phyloP scores from a whole-genome alignment of 2,797 vertebrate genomes.

The Eospalax fontanierii region DNA sequence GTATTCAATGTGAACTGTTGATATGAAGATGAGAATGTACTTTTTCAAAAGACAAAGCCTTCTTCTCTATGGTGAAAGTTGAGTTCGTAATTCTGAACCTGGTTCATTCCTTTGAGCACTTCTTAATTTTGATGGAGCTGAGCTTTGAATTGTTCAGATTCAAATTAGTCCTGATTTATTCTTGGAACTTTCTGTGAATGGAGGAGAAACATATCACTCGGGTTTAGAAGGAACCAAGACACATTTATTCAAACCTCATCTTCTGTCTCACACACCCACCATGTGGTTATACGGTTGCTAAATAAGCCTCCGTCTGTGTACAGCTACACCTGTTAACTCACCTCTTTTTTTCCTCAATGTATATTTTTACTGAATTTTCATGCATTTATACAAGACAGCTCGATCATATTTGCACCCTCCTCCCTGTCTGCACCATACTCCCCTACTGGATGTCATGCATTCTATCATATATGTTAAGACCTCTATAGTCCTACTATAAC shows the following conservation, averaged over 20 bases:
- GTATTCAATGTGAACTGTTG: not conserved
- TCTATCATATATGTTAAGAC: not conserved
- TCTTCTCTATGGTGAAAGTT: too few relatives aligned
- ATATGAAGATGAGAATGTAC: not conserved
- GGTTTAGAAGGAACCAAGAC: not conserved
- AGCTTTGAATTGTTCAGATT: not conserved
- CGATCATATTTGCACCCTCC: too few relatives aligned
- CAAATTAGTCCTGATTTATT: slow-evolving; percentile 35
- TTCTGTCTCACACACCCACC: rapidly evolving
- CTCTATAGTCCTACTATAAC: not conserved
- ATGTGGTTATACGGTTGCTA: not conserved
- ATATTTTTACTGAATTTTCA: not conserved
- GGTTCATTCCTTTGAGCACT: not conserved
- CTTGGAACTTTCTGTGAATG: slow-evolving; percentile 63
- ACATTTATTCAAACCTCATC: not conserved
- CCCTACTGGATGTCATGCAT: not conserved
- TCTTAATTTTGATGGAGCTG: not conserved
- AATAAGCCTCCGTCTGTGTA: too few relatives aligned
- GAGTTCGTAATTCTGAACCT: not conserved
- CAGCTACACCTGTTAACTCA: not conserved
- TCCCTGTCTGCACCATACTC: too few relatives aligned
- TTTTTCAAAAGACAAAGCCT: slow-evolving; percentile 22
- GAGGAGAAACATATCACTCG: not conserved
- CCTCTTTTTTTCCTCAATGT: too few relatives aligned
- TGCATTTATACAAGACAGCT: too few relatives aligned